These are phyloP conservation scores for Terebella lapidaria DNA, from an alignment of 2,888 invertebrate species.

Conservation along the genomic window DNA sequence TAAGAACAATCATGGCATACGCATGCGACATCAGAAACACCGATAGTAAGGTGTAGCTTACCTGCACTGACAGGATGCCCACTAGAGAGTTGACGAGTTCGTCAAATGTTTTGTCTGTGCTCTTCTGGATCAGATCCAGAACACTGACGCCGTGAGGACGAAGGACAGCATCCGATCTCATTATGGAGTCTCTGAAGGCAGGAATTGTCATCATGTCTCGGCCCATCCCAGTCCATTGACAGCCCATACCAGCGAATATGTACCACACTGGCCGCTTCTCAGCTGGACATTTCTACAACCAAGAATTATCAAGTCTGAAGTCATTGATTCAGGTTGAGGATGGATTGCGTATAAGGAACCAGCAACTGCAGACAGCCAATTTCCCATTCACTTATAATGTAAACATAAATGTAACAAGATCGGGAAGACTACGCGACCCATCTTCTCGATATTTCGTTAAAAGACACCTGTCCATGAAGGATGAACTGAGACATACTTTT, in stretches of 20 bases:
- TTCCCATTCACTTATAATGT: too few relatives aligned
- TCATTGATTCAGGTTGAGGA: too few relatives aligned
- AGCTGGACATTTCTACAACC: constrained; percentile 32
- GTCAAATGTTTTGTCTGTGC: constrained; percentile 71
- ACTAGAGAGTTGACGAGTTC: constrained; percentile 81
- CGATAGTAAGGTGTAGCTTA: constrained; percentile 61
- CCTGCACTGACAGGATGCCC: constrained; percentile 86
- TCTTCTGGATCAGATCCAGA: constrained; percentile 62
- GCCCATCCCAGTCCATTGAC: constrained; percentile 92
- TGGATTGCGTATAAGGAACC: too few relatives aligned
- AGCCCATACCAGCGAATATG: constrained; percentile 92
- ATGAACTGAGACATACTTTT: too few relatives aligned
- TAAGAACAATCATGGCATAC: not conserved
- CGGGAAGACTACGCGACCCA: too few relatives aligned
- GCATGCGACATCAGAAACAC: not conserved
- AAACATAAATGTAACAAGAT: too few relatives aligned
- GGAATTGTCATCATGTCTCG: constrained; percentile 72
- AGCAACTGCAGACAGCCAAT: too few relatives aligned
- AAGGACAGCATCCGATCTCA: not conserved
- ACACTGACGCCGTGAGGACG: not conserved
- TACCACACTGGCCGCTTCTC: constrained; percentile 70
- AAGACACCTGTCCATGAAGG: too few relatives aligned
- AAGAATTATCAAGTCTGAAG: not conserved
- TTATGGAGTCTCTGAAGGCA: constrained; percentile 30
- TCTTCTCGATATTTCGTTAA: too few relatives aligned